phyloP scores from a whole-genome alignment of 37 sponge, comb jelly and placozoan species.

The Bolinopsis microptera region DNA sequence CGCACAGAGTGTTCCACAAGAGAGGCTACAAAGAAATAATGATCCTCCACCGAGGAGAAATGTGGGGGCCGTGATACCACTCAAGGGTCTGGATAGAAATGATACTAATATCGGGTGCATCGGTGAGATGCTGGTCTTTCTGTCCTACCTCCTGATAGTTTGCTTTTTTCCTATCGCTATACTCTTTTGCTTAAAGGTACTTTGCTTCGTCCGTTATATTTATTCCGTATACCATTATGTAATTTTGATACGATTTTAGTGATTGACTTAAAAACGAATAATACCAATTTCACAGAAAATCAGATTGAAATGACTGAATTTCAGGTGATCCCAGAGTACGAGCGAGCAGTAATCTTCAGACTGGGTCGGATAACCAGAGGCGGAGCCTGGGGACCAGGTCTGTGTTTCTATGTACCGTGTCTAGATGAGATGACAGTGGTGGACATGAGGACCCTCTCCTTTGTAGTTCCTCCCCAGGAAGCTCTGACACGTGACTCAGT shows the following conservation, averaged over 20 bases:
- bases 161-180: background rate
- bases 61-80: background rate
- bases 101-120: background rate
- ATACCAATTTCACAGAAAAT: no score
- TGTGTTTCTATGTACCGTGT: conserved; percentile 73
- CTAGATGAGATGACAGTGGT: conserved; percentile 76
- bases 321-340: conserved; percentile 40
- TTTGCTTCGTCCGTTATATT: no score
- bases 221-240: no score
- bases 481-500: conserved; percentile 92
- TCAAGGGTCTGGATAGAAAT: background rate
- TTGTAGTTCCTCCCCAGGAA: conserved; percentile 94
- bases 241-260: no score
- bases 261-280: no score
- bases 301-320: background rate
- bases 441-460: conserved; percentile 84
- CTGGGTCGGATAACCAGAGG: conserved; percentile 78
- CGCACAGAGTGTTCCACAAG: background rate
- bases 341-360: conserved; percentile 89
- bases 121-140: background rate
- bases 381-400: conserved; percentile 86
- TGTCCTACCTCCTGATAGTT: background rate
- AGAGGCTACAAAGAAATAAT: background rate
- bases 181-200: background rate
- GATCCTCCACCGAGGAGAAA: background rate